Base-by-base conservation (phyloP, 2,797 vertebrate genomes). In the Poeciliopsis presidionis region DNA sequence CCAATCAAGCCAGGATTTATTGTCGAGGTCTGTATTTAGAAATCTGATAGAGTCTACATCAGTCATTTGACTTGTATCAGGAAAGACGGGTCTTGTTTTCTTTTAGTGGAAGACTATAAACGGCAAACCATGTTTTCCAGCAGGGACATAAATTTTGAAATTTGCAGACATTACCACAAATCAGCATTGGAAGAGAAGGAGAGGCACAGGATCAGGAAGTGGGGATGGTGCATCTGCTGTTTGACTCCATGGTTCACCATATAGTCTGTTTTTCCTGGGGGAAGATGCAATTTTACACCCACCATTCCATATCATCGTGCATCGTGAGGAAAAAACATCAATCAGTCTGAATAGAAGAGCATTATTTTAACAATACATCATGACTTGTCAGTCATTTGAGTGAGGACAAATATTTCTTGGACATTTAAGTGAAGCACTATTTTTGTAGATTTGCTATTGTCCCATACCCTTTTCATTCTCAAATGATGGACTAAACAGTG, bases 11-110 rank as follows among this genome's bases (percentile, higher is more conserved):
- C 85, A 78, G 89, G 95, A 96, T 96, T 96, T 96, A 96, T 96
- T 93, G 95, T 94, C 74, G 92, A 90, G 91, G 95, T 94, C 95
- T 96, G 95, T 94, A 94, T 95, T 95, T 93, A 94, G 93, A 95
- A 95, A 96, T 96, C 95, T 95, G 95, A 96, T 96, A 95, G 94
- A 95, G 95, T 95, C 93, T 86, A 84, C 94, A 96, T 95, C 95
- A 94, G 95, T 96, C 95, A 92, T 93, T 95, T 93, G 94, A 95
- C 94, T 96, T 94, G 94, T 94, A 96, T 95, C 91, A 93, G 87
- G 90, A 94, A 88, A 94, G 95, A 94, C 90, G 91, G 93, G 87
- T 88, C 90, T 93, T 95, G 93, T 94, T 95, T 53, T 95, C 89
- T 94, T 94, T 92, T 90, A 92, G 90, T 73, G 83, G 87, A 79